These are phyloP conservation scores for Poliocrania exsul DNA, from an alignment of 2,797 vertebrate species.

Conservation along the genomic window DNA sequence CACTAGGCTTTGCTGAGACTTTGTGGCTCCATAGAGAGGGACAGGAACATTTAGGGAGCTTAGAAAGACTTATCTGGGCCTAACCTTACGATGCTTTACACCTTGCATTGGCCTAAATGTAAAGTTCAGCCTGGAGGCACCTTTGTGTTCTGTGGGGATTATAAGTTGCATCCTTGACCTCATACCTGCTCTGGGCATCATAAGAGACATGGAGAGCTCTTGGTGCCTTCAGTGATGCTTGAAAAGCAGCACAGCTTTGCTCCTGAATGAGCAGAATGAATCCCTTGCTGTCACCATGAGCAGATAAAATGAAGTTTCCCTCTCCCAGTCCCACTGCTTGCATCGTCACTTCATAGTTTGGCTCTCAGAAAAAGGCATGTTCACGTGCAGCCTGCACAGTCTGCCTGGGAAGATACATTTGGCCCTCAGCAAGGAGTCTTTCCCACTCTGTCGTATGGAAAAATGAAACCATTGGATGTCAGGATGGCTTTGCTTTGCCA, in stretches of 20 bases:
- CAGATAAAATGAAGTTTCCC: not conserved
- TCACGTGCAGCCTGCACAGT: not conserved
- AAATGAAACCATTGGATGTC: not conserved
- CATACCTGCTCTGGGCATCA: not conserved
- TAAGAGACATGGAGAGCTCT: not conserved
- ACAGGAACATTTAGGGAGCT: not conserved
- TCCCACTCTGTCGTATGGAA: not conserved
- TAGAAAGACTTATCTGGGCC: not conserved
- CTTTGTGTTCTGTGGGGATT: not conserved
- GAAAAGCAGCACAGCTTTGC: not conserved
- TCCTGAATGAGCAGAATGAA: not conserved
- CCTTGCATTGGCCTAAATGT: not conserved
- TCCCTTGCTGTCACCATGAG: not conserved
- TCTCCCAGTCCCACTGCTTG: rapidly evolving
- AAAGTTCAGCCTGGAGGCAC: not conserved
- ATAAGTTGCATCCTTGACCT: not conserved
- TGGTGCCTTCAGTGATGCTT: not conserved
- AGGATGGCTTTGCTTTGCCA: not conserved
- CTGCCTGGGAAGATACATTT: not conserved
- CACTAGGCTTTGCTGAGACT: not conserved
- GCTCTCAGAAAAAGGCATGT: not conserved
- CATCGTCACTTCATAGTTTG: not conserved
- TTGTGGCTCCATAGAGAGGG: not conserved
- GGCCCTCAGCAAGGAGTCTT: not conserved
- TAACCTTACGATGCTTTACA: not conserved